Evolutionary conservation across 1,140 invertebrate genomes (phyloP).

Genomic region (Caerostris darwini): DNA sequence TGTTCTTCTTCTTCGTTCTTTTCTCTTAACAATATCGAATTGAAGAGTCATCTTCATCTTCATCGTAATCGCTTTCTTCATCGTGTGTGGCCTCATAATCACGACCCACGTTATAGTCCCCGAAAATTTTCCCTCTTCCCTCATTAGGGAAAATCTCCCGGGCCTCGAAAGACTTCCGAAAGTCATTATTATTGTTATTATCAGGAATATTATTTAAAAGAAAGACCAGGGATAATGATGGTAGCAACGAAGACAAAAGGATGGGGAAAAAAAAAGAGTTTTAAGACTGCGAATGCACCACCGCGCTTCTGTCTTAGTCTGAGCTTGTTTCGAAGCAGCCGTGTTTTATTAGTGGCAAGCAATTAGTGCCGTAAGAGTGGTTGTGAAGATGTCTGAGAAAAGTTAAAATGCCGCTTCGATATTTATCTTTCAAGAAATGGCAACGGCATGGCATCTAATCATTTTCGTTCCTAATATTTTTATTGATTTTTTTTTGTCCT

Average conservation of each 20-base stretch:
- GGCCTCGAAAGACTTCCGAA: constrained; percentile 1
- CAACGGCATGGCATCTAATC: not conserved
- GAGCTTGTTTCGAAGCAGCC: not conserved
- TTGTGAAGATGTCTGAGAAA: not conserved
- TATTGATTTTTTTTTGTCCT: not conserved
- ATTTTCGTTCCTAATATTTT: not conserved
- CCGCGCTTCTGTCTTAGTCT: not conserved
- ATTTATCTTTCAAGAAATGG: not conserved
- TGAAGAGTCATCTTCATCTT: not conserved
- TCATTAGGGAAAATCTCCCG: constrained; percentile 52
- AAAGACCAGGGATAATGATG: constrained; percentile 38
- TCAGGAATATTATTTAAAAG: constrained; percentile 47
- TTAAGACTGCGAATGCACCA: not conserved
- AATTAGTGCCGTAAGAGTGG: constrained; percentile 33
- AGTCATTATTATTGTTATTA: constrained; percentile 63
- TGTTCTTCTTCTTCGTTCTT: not conserved
- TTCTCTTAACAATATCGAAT: not conserved
- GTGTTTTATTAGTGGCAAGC: constrained; percentile 40
- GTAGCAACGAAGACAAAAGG: not conserved
- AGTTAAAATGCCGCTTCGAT: not conserved
- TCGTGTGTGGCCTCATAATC: not conserved
- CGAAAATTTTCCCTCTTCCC: constrained; percentile 11
- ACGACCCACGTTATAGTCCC: too few species aligned
- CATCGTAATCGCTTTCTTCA: not conserved
- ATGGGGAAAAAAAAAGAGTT: not conserved